These are phyloP conservation scores for Noctilio leporinus DNA, from an alignment of 2,113 vertebrate genomes.

Conservation along the genomic window DNA sequence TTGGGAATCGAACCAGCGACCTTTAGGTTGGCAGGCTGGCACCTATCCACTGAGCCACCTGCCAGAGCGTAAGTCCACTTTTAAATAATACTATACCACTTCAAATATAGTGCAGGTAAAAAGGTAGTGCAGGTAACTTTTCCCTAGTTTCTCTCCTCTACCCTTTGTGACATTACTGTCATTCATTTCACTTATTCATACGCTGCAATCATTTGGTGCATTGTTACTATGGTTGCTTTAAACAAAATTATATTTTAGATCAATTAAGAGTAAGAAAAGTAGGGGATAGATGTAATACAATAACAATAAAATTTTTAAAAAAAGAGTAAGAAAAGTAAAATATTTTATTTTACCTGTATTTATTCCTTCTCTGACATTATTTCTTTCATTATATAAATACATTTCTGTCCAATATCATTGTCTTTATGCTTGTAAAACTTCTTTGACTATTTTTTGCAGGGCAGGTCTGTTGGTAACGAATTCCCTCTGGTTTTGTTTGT, in stretches of 20 bases:
- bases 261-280: background rate
- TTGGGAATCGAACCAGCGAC: too few relatives aligned
- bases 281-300: too few relatives aligned
- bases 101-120: background rate
- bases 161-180: background rate
- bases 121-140: background rate
- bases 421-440: background rate
- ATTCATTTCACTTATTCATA: background rate
- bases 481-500: background rate
- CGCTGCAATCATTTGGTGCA: background rate
- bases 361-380: background rate
- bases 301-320: too few relatives aligned
- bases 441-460: background rate
- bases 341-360: background rate
- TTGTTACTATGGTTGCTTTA: background rate
- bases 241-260: background rate
- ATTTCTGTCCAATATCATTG: background rate
- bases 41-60: too few relatives aligned
- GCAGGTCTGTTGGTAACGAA: background rate
- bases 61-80: background rate
- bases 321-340: conserved; percentile 1
- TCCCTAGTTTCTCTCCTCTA: background rate
- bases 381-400: background rate
- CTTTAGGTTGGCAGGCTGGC: too few relatives aligned
- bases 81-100: background rate